Conservation (phyloP, 1,140 invertebrate genomes). For the Panulirus ornatus region DNA sequence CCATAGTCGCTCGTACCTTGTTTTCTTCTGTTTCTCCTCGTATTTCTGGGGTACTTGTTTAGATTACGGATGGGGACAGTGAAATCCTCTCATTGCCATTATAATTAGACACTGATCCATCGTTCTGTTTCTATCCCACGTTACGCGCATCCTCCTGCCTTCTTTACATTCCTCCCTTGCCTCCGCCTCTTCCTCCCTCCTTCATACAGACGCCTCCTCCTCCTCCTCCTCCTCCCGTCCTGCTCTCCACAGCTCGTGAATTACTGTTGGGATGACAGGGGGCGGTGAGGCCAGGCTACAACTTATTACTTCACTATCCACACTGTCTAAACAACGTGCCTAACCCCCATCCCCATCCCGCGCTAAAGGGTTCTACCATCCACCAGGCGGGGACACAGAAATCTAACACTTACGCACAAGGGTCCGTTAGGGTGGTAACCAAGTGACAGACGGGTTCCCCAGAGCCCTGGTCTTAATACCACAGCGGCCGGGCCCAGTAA, state of each 20-base stretch:
- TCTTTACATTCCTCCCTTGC: not conserved
- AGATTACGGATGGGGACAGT: too few species aligned
- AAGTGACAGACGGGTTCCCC: not conserved
- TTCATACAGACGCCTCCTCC: not conserved
- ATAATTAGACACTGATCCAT: too few species aligned
- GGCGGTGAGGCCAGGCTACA: constrained; percentile 39
- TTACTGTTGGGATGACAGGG: constrained; percentile 52
- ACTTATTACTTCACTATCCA: constrained; percentile 45
- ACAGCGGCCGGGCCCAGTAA: constrained; percentile 25
- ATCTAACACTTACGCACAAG: not conserved
- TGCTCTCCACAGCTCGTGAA: constrained; percentile 38
- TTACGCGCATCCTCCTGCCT: too few species aligned
- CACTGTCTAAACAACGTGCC: constrained; percentile 48
- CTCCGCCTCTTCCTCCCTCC: not conserved
- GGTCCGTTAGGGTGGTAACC: not conserved
- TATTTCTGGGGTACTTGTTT: too few species aligned
- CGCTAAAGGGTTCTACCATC: constrained; percentile 18
- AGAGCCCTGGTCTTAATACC: not conserved
- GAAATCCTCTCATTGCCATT: too few species aligned
- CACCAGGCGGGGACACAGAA: not conserved
- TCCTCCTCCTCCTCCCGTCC: not conserved
- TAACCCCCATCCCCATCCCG: not conserved
- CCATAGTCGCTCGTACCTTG: too few species aligned
- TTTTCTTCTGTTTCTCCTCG: too few species aligned
- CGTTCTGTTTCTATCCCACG: too few species aligned